Evolutionary conservation across 2,888 invertebrate species (phyloP).

Genomic region (Scaptomyza parva): DNA sequence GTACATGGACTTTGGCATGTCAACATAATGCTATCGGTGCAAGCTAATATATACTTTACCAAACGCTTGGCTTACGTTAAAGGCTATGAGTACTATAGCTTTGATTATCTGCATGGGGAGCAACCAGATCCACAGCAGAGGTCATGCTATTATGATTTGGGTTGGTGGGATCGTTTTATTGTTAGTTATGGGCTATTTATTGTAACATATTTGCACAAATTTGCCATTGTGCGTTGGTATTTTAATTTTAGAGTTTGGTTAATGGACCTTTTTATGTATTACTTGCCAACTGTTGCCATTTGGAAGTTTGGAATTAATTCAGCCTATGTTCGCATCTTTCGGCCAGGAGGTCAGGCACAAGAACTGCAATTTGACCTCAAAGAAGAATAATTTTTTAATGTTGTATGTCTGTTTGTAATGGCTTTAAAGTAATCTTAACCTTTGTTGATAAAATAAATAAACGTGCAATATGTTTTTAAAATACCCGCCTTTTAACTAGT

Average conservation of each 20-base stretch:
- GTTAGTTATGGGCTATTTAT: slow-evolving; percentile 80
- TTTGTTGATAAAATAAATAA: slow-evolving; percentile 2
- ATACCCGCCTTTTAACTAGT: background rate
- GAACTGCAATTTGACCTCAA: slow-evolving; percentile 72
- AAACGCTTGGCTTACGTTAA: slow-evolving; percentile 86
- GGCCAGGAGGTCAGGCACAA: slow-evolving; percentile 49
- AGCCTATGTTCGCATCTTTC: slow-evolving; percentile 87
- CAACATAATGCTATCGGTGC: slow-evolving; percentile 87
- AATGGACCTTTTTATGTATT: slow-evolving; percentile 87
- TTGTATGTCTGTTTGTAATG: slow-evolving; percentile 5
- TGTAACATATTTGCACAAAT: slow-evolving; percentile 85
- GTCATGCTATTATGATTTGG: slow-evolving; percentile 84
- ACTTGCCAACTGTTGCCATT: slow-evolving; percentile 90
- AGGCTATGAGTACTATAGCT: slow-evolving; percentile 86
- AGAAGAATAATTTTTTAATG: slow-evolving; percentile 56
- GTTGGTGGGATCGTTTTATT: slow-evolving; percentile 85
- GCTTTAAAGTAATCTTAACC: background rate
- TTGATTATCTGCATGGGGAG: slow-evolving; percentile 73
- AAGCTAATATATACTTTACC: slow-evolving; percentile 87
- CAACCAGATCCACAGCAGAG: slow-evolving; percentile 82
- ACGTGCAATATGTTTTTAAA: slow-evolving; percentile 22
- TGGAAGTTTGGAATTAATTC: slow-evolving; percentile 87
- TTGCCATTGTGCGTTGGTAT: slow-evolving; percentile 86
- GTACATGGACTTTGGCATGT: slow-evolving; percentile 89
- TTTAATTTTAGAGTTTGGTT: slow-evolving; percentile 88